Evolutionary conservation across 2,797 vertebrate species (phyloP).

Genomic region (Pterois miles): DNA sequence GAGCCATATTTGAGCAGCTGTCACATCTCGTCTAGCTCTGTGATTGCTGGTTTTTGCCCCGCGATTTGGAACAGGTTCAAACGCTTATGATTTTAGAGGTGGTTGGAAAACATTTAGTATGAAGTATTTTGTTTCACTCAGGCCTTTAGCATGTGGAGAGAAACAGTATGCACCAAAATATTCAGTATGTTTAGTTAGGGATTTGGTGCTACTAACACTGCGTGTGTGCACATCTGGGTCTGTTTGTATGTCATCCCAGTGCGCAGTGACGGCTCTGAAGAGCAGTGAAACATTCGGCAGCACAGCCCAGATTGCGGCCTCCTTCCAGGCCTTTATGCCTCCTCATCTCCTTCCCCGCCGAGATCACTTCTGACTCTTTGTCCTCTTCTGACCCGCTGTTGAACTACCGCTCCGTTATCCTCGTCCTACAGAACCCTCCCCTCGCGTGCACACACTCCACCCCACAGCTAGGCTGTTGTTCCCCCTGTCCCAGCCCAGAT

Average conservation of each 20-base stretch:
- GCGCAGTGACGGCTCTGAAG: conserved; percentile 10
- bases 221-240: background rate
- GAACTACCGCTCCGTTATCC: conserved; percentile 52
- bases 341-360: conserved; percentile 45
- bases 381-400: conserved; percentile 59
- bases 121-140: background rate
- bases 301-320: conserved; percentile 35
- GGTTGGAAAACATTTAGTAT: background rate
- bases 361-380: conserved; percentile 47
- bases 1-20: background rate
- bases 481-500: conserved; percentile 16
- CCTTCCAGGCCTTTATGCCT: conserved; percentile 38
- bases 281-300: conserved; percentile 30
- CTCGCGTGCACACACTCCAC: conserved; percentile 11
- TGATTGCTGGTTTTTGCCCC: background rate
- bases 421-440: conserved; percentile 7
- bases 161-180: background rate
- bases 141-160: background rate
- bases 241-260: conserved; percentile 19
- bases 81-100: background rate
- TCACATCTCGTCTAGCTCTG: background rate
- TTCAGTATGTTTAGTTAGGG: background rate
- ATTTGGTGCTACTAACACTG: background rate
- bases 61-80: background rate
- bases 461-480: conserved; percentile 35